Evolutionary conservation across 2,113 vertebrate genomes (phyloP), one percentile per base, ranked within the genome.

Genomic region (Podarcis raffonei): DNA sequence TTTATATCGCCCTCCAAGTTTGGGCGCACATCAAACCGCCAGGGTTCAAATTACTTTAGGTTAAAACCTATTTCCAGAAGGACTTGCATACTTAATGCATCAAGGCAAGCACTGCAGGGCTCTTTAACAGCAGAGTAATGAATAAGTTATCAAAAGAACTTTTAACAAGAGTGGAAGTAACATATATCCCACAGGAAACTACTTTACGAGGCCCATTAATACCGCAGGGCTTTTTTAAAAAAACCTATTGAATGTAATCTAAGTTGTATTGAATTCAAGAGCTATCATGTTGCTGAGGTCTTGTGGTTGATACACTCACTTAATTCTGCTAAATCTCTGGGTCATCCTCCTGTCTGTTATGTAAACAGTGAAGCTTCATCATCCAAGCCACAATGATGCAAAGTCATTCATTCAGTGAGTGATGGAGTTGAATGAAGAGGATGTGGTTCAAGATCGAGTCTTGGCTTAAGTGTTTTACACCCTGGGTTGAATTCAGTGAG

Each of bases 121-220:
- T 94, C 88, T 93, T 93, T 92, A 94, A 95, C 95, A 93, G 88
- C 90, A 88, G 76, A 93, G 81, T 93, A 92, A 96, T 95, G 92
- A 96, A 95, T 96, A 95, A 95, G 86, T 95, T 95, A 96, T 95
- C 94, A 95, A 95, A 95, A 90, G 91, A 96, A 93, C 89, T 95
- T 95, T 93, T 93, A 94, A 92, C 93, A 93, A 86, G 91, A 92
- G 84, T 94, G 84, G 90, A 95, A 94, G 94, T 94, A 95, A 93
- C 91, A 91, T 86, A 90, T 94, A 91, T 94, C 95, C 94, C 94
- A 93, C 85, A 94, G 92, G 95, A 95, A 95, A 89, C 87, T 94
- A 92, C 62, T 89, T 95, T 95, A 95, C 81, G 89, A 95, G 87
- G 68, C 92, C 85, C 92, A 94, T 95, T 95, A 95, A 95, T 94